Evolutionary conservation across 2,113 vertebrate genomes (phyloP).

Genomic region (Pangasianodon hypophthalmus): DNA sequence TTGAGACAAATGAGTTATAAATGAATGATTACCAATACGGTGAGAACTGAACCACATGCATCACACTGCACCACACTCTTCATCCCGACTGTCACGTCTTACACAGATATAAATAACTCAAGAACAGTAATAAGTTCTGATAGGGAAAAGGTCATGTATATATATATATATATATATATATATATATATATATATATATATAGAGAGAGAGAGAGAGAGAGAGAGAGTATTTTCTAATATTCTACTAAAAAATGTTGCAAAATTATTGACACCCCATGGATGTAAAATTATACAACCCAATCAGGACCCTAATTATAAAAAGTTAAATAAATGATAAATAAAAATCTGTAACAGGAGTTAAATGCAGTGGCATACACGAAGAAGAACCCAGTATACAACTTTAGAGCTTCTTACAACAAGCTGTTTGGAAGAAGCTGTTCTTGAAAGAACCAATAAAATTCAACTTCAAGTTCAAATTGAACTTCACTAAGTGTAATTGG

Average conservation of each 20-base stretch:
- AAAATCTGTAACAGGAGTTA: no score
- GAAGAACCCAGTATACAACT: no score
- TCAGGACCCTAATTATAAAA: no score
- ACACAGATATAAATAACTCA: background rate
- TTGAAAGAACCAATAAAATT: background rate
- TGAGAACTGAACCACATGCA: conserved; percentile 58
- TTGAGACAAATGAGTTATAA: conserved; percentile 72
- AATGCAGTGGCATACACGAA: no score
- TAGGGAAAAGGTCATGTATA: background rate
- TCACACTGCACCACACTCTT: conserved; percentile 19
- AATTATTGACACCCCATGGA: no score
- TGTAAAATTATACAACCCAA: no score
- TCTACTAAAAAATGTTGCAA: no score
- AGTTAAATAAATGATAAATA: no score
- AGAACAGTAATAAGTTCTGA: background rate
- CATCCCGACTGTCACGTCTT: background rate
- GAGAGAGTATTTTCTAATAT: no score
- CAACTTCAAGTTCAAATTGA: no score
- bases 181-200: no score
- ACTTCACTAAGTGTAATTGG: background rate
- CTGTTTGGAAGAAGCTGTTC: background rate
- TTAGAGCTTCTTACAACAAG: background rate
- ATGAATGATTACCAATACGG: conserved; percentile 63
- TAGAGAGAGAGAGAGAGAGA: no score
- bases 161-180: background rate